Base-by-base conservation (phyloP, 1,140 invertebrate genomes). In the Branchinecta lindahli region DNA sequence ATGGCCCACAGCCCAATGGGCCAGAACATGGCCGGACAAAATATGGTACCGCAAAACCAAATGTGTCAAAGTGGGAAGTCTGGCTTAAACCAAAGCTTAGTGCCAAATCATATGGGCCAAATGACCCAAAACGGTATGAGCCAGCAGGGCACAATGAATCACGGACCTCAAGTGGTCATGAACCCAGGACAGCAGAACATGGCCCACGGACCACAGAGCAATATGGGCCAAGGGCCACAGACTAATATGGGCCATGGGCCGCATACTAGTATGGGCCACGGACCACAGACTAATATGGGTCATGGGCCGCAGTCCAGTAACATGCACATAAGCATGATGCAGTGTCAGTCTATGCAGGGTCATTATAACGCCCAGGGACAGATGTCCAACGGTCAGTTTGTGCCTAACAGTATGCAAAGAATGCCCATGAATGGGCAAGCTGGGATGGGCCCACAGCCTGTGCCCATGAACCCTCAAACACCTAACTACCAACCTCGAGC, bases 321-420 rank as follows among this genome's bases (percentile, higher is more conserved):
- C 52, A 15, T 61, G 52, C 12, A 20, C 18, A 61, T 61, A 20
- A 61, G 18, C 18, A 61, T 61, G 52, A 61, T 61, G 52, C 52
- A 61, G 52, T 61, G 52, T 61, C 52, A 61, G 52, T 61, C 52
- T 61, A 61, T 61, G 52, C 52, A 61, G 18, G 52, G 52, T 15
- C 52, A 61, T 12, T 61, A 15, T 61, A 33, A 33, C 33, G 52
- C 52, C 18, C 18, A 12, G 18, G 52, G 52, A 61, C 52, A 61
- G 6, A 61, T 61, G 52, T 20, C 52, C 18, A 61, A 20, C 18
- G 52, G 52, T 20, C 52, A 61, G 52, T 61, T 61, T 61, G 52
- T 61, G 52, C 52, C 52, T 12, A 61, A 61, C 18, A 61, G 52
- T 61, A 61, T 61, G 52, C 52, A 61, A 61, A 61, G 52, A 61